Percentiles rank a stretch among this genome's conserved stretches.
phyloP scores from a whole-genome alignment of 2,888 invertebrate genomes.

The Drosophila pegasa region DNA sequence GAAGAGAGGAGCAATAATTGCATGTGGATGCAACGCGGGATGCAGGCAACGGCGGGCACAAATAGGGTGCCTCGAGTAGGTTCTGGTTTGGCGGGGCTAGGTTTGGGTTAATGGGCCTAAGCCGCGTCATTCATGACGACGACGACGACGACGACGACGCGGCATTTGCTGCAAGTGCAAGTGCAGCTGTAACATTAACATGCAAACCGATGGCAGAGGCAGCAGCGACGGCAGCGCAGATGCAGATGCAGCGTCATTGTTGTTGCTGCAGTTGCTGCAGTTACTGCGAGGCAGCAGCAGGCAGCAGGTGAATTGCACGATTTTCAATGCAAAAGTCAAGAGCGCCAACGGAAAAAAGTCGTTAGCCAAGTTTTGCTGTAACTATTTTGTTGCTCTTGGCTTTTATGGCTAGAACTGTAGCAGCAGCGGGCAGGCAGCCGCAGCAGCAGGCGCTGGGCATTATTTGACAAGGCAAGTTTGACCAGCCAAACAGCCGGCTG shows the following conservation, averaged over 20 bases:
- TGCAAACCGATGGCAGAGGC: slow-evolving; percentile 60
- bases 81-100: slow-evolving; percentile 5
- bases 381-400: slow-evolving; percentile 58
- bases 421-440: too few species aligned
- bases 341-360: slow-evolving; percentile 81
- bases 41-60: slow-evolving; percentile 27
- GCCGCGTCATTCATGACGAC: slow-evolving; percentile 74
- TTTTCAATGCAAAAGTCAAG: slow-evolving; percentile 83
- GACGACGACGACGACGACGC: slow-evolving; percentile 65
- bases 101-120: slow-evolving; percentile 45
- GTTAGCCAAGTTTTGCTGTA: slow-evolving; percentile 77
- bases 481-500: slow-evolving; percentile 47
- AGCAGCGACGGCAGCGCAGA: slow-evolving; percentile 56
- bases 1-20: slow-evolving; percentile 59
- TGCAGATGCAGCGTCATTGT: slow-evolving; percentile 76
- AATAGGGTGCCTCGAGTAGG: slow-evolving; percentile 11
- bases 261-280: slow-evolving; percentile 59
- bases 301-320: slow-evolving; percentile 84
- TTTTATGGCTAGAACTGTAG: slow-evolving; percentile 62
- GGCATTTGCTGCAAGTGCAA: slow-evolving; percentile 76
- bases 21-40: slow-evolving; percentile 61
- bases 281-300: slow-evolving; percentile 54
- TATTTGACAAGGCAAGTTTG: slow-evolving; percentile 37
- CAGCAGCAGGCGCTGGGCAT: slow-evolving; percentile 24
- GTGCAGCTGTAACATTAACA: slow-evolving; percentile 81